These are phyloP conservation scores for Aphrophora alni DNA, from an alignment of 2,888 invertebrate genomes.

Conservation along the genomic window DNA sequence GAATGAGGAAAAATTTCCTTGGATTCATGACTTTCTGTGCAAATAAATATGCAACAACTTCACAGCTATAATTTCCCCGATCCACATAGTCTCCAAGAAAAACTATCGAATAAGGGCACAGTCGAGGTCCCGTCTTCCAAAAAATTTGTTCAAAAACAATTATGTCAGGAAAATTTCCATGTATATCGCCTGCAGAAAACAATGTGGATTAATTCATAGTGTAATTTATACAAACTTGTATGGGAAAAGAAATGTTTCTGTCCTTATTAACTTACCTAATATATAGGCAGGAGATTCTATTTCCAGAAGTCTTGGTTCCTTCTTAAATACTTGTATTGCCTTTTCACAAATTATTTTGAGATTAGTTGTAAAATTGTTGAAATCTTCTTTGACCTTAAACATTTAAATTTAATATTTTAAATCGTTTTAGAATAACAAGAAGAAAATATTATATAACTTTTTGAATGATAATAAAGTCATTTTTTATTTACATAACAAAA, in stretches of 20 bases:
- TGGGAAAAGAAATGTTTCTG: no score
- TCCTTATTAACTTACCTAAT: constrained; percentile 50
- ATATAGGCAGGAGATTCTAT: constrained; percentile 65
- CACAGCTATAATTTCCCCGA: constrained; percentile 70
- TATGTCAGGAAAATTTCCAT: constrained; percentile 74
- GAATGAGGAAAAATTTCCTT: constrained; percentile 65
- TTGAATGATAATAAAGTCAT: no score
- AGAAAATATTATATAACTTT: no score
- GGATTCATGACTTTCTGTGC: constrained; percentile 74
- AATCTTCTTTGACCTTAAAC: background rate
- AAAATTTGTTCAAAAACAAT: constrained; percentile 71
- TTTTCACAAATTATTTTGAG: constrained; percentile 62
- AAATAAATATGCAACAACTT: constrained; percentile 73
- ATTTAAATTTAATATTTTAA: background rate
- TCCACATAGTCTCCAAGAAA: constrained; percentile 83
- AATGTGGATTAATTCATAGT: background rate
- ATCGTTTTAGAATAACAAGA: no score
- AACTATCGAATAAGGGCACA: constrained; percentile 69
- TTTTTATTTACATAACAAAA: no score
- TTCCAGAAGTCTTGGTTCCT: constrained; percentile 62
- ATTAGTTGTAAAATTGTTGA: constrained; percentile 56
- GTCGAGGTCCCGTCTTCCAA: constrained; percentile 71
- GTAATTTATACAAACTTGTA: no score
- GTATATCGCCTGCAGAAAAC: constrained; percentile 68
- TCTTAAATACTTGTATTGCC: constrained; percentile 59